A percentile compares a stretch with the other conserved stretches of the same genome.
Conservation (phyloP, 92 coral and sea anemone species). For the Actinostola sp. region DNA sequence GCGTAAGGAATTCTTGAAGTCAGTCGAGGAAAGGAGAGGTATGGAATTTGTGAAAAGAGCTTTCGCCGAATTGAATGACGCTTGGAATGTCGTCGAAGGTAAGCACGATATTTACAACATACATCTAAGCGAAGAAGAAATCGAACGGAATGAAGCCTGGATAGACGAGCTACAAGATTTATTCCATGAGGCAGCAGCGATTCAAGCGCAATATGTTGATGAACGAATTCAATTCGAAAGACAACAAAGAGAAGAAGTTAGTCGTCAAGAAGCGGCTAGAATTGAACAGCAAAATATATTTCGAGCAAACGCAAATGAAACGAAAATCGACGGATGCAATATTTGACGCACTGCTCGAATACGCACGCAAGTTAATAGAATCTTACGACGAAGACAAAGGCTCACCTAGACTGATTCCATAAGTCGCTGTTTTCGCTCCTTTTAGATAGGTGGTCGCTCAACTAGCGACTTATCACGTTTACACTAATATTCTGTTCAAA, state of each 20-base stretch:
- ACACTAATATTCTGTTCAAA: too few relatives aligned
- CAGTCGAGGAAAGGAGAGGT: slow-evolving; percentile 24
- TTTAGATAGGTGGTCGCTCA: too few relatives aligned
- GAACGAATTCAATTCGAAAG: slow-evolving; percentile 13
- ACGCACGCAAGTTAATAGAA: slow-evolving; percentile 18
- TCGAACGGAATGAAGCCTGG: slow-evolving; percentile 22
- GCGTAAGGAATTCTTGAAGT: slow-evolving; percentile 28
- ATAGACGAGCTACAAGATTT: slow-evolving; percentile 23
- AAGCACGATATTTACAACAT: slow-evolving; percentile 20
- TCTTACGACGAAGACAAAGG: not conserved
- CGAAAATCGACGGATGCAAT: slow-evolving; percentile 18
- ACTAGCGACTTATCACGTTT: too few relatives aligned
- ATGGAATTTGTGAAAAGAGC: slow-evolving; percentile 2
- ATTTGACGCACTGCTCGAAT: not conserved
- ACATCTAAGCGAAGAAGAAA: slow-evolving; percentile 21
- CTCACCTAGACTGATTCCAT: too few relatives aligned
- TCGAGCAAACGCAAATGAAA: slow-evolving; percentile 8
- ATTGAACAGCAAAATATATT: slow-evolving; percentile 11
- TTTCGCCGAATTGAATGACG: slow-evolving; percentile 15
- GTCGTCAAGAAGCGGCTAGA: not conserved
- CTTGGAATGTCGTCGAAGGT: slow-evolving; percentile 31
- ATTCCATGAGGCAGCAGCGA: slow-evolving; percentile 18
- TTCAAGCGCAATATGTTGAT: not conserved
- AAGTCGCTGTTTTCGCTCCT: too few relatives aligned
- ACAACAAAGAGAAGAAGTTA: slow-evolving; percentile 20